phyloP scores from a whole-genome alignment of 2,888 invertebrate species.

The Phortica magna region DNA sequence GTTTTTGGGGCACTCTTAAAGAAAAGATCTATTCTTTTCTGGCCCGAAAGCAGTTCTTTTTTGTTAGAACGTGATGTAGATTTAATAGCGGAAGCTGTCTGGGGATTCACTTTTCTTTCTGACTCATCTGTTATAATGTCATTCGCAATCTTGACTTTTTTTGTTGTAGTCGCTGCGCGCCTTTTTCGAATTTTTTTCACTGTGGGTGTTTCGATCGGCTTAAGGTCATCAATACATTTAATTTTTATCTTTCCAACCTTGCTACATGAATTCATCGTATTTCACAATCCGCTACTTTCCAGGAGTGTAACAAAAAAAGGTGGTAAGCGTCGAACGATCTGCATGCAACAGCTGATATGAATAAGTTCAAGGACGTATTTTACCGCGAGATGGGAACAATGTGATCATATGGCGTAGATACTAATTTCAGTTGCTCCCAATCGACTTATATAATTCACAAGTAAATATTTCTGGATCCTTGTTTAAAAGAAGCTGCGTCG shows the following conservation, averaged over 20 bases:
- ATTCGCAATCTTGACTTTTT: constrained; percentile 40
- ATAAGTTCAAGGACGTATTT: neutral
- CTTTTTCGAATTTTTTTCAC: constrained; percentile 44
- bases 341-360: neutral
- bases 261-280: neutral
- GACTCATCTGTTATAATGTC: neutral
- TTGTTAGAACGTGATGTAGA: constrained; percentile 48
- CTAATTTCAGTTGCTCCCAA: neutral
- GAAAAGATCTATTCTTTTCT: constrained; percentile 64
- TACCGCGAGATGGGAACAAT: neutral
- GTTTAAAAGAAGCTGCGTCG: neutral
- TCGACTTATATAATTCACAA: neutral
- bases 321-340: neutral
- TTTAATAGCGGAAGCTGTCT: constrained; percentile 13
- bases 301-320: neutral
- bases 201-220: constrained; percentile 49
- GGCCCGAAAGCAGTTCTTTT: constrained; percentile 60
- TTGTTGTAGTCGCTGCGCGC: constrained; percentile 52
- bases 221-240: neutral
- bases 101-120: neutral
- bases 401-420: neutral
- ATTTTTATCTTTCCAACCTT: constrained; percentile 19
- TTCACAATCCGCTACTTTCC: neutral
- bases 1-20: constrained; percentile 65
- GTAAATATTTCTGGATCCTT: neutral